Conservation (phyloP, 2,797 vertebrate species). For the Artibeus jamaicensis region DNA sequence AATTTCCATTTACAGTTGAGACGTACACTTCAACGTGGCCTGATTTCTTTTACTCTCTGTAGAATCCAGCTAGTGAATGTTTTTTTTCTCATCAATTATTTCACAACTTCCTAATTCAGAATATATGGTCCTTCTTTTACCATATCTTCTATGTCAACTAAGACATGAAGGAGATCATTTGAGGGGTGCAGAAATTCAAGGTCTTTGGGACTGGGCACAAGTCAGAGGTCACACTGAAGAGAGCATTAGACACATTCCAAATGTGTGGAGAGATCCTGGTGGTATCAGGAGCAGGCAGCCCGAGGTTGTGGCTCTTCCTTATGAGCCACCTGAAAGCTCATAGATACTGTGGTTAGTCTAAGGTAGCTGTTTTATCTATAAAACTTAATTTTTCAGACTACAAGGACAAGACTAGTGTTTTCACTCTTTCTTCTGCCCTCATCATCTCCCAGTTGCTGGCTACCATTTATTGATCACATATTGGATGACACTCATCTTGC, state of each 20-base stretch:
- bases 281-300: not conserved
- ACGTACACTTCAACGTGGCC: not conserved
- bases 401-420: not conserved
- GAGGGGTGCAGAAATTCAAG: not conserved
- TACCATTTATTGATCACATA: not conserved
- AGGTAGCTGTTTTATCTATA: not conserved
- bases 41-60: not conserved
- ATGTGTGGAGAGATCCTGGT: not conserved
- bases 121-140: not conserved
- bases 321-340: not conserved
- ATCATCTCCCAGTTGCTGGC: not conserved
- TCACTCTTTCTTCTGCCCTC: not conserved
- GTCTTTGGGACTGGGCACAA: not conserved
- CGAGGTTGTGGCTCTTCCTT: not conserved
- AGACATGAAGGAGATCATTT: not conserved
- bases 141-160: not conserved
- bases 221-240: not conserved
- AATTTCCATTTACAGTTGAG: not conserved
- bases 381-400: not conserved
- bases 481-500: not conserved
- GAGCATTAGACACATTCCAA: not conserved
- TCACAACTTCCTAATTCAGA: not conserved
- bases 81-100: not conserved
- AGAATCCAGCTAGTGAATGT: not conserved
- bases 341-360: not conserved